Base-by-base conservation (phyloP, 2,113 vertebrate species). In the Pantherophis guttatus region DNA sequence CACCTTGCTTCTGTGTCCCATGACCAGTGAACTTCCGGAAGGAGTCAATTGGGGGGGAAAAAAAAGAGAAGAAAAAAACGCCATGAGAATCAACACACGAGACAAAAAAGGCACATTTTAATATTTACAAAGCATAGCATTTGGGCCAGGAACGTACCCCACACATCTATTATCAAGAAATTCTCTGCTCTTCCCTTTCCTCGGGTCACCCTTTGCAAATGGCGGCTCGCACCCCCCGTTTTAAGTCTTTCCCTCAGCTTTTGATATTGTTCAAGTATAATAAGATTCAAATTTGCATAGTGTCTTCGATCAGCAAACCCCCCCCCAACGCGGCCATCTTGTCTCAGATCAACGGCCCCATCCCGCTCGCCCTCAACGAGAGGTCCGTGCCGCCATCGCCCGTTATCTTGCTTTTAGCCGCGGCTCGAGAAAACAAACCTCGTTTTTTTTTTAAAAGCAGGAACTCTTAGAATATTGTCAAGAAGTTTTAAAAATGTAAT, bases 401-500 rank as follows among this genome's bases (percentile, higher is more conserved):
- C 17, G 0, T 57, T 57, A 57, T 62, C 59, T 48, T 48, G 4
- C 1, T 62, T 57, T 70, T 33, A 44, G 33, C 75, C 3, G 33
- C 39, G 19, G n/a, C 52, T 57, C 17, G 19, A 50, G 29, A 48
- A 3, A 26, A 62, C 19, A 53, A 81, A 86, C 55, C 50, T 90
- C 75, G 9, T 4, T 50, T 50, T 50, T 50, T 48, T 50, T 93
- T 93, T 87, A 19, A 95, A 96, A 95, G 95, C 97, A 98, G 96
- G 57, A 97, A 97, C 98, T 95, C 94, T 62, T 96, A 96, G 96
- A 97, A 96, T 96, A 96, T 95, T 96, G 96, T 95, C 97, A 96
- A 98, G 97, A 97, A 98, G 97, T 97, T 98, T 98, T 97, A 98
- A 98, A 98, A 98, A 98, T 96, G 97, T 98, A 98, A 98, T 98